Conservation (phyloP, 2,797 vertebrate species). For the Taeniopygia guttata region DNA sequence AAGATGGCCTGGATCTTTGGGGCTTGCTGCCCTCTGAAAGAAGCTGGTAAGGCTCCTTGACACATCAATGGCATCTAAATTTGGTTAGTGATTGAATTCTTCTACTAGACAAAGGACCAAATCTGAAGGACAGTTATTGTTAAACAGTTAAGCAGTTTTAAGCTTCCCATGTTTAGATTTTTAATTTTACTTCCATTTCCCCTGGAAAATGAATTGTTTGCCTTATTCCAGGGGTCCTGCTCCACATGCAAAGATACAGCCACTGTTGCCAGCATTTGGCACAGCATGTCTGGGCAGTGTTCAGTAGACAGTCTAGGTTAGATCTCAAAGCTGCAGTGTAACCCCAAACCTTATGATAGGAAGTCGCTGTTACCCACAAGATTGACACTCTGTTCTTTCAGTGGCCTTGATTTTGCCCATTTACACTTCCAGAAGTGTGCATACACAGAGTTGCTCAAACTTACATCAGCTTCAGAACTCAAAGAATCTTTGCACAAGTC, state of each 20-base stretch:
- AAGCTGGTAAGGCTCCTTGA: conserved; percentile 63
- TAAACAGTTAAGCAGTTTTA: background rate
- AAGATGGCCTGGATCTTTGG: conserved; percentile 79
- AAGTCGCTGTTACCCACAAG: background rate
- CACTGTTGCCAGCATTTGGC: background rate
- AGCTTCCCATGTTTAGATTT: background rate
- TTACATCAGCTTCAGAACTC: background rate
- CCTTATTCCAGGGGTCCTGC: background rate
- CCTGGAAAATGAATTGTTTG: background rate
- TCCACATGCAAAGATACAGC: background rate
- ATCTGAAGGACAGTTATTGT: background rate
- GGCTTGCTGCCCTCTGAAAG: conserved; percentile 69
- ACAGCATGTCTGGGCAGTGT: background rate
- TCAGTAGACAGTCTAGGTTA: background rate
- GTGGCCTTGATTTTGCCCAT: background rate
- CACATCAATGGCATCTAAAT: background rate
- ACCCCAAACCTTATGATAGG: background rate
- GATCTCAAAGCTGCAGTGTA: background rate
- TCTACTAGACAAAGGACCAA: background rate
- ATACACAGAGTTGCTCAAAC: background rate
- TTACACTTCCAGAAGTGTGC: background rate
- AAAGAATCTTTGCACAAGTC: background rate
- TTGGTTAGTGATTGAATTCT: background rate
- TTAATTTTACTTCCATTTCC: background rate
- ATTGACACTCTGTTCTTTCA: background rate